Conservation (phyloP, 2,888 invertebrate genomes). For the Rhagonycha fulva region DNA sequence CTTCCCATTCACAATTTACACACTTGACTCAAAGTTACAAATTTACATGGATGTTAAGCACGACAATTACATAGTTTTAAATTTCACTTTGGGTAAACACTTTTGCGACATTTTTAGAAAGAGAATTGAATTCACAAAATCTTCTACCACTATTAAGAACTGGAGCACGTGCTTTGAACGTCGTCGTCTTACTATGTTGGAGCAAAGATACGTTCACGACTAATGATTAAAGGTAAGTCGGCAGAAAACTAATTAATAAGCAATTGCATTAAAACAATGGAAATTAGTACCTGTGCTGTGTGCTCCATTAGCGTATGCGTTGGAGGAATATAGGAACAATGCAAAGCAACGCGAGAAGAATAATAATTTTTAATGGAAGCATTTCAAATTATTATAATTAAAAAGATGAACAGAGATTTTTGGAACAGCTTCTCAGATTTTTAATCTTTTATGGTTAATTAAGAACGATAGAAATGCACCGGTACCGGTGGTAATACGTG, state of each 20-base stretch:
- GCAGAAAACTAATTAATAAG: slow-evolving; percentile 24
- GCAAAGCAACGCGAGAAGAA: not conserved
- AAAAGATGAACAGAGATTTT: not conserved
- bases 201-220: slow-evolving; percentile 14
- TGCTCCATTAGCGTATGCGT: slow-evolving; percentile 14
- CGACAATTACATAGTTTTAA: not conserved
- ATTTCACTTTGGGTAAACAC: slow-evolving; percentile 2
- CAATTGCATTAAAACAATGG: slow-evolving; percentile 25
- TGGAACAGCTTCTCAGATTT: not conserved
- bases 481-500: not conserved
- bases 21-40: not conserved
- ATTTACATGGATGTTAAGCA: not conserved
- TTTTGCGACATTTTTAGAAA: not conserved
- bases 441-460: not conserved
- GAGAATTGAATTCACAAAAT: not conserved
- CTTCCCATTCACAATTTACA: slow-evolving; percentile 8
- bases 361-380: not conserved
- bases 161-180: not conserved
- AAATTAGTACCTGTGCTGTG: slow-evolving; percentile 17
- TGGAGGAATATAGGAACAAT: slow-evolving; percentile 18
- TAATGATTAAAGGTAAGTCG: slow-evolving; percentile 15
- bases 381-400: not conserved
- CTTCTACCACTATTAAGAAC: not conserved
- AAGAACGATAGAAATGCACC: not conserved
- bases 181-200: not conserved